Evolutionary conservation across 2,113 vertebrate species (phyloP), one percentile per base, ranked within the genome.

Genomic region (Barnardius zonarius): DNA sequence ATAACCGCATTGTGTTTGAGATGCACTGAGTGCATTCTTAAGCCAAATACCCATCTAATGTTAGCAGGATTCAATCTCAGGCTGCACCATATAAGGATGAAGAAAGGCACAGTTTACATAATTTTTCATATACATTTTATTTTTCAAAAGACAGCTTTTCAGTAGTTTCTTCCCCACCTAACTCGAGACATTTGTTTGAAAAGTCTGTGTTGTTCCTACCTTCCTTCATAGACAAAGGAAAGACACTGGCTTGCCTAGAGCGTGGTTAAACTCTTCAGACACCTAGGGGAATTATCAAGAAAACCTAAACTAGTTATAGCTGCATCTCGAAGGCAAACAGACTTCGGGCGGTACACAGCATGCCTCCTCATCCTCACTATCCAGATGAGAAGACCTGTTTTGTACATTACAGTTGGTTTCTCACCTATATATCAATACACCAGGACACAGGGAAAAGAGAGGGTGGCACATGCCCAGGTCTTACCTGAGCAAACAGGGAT

Each of bases 101-200:
- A 74, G 27, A 78, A 75, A 87, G 5, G 5, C 27, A 59, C 0
- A 0, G 4, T 73, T 61, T 31, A 39, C 24, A 33, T 52, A 0
- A 33, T 85, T 79, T 59, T 63, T 22, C 35, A 69, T 9, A n/a
- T n/a, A 63, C 6, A 18, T 37, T 17, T 3, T 75, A 43, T 57
- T 70, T 86, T 84, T 6, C 33, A 68, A 55, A 93, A 76, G 54
- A 46, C 9, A 43, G 27, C 1, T 73, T 83, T 85, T 76, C 48
- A 30, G 39, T 46, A 46, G 31, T 72, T 86, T 79, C 30, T 82
- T 64, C 27, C 35, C 33, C 20, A 61, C 16, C 30, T 72, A 68
- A 54, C 10, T 66, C 55, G 4, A 85, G 57, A 28, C 6, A 28
- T 82, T 79, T 79, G 16, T 33, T 78, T 90, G 57, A 72, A 35